Evolutionary conservation across 2,113 vertebrate genomes (phyloP).

Genomic region (Centrocercus urophasianus): DNA sequence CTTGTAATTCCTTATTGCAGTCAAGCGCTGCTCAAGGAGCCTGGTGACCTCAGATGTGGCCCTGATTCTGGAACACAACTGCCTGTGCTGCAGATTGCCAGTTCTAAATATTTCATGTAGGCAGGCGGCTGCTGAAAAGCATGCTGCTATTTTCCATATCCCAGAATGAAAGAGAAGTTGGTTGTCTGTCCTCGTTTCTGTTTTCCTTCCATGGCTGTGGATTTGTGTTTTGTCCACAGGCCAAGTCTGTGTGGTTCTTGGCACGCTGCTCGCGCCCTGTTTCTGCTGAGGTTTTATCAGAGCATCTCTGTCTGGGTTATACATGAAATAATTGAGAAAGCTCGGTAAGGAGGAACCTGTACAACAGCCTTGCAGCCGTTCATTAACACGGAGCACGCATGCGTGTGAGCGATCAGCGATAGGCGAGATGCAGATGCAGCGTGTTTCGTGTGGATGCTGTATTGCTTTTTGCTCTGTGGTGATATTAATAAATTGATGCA

Average conservation of each 20-base stretch:
- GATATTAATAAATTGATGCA: constrained; percentile 42
- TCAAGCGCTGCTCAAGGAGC: not conserved
- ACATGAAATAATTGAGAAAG: constrained; percentile 36
- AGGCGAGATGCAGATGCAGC: not conserved
- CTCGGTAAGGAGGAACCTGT: constrained; percentile 14
- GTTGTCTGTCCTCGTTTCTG: constrained; percentile 40
- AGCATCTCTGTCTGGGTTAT: constrained; percentile 27
- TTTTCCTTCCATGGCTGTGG: constrained; percentile 54
- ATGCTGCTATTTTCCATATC: constrained; percentile 38
- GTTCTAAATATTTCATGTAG: not conserved
- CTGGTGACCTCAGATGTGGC: not conserved
- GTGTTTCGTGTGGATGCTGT: not conserved
- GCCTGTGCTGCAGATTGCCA: not conserved
- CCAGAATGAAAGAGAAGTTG: constrained; percentile 19
- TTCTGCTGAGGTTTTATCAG: constrained; percentile 57
- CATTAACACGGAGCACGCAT: not conserved
- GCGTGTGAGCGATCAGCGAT: not conserved
- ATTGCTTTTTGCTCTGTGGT: constrained; percentile 5
- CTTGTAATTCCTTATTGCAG: not conserved
- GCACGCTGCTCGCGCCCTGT: constrained; percentile 16
- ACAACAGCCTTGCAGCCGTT: not conserved
- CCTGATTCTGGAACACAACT: not conserved
- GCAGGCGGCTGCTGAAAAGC: constrained; percentile 47
- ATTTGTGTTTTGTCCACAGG: constrained; percentile 53
- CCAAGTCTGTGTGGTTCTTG: constrained; percentile 68